Percentiles rank a stretch among this genome's conserved stretches.
These are phyloP conservation scores for Acanthornis magna DNA, from an alignment of 2,797 vertebrate species.

Conservation along the genomic window DNA sequence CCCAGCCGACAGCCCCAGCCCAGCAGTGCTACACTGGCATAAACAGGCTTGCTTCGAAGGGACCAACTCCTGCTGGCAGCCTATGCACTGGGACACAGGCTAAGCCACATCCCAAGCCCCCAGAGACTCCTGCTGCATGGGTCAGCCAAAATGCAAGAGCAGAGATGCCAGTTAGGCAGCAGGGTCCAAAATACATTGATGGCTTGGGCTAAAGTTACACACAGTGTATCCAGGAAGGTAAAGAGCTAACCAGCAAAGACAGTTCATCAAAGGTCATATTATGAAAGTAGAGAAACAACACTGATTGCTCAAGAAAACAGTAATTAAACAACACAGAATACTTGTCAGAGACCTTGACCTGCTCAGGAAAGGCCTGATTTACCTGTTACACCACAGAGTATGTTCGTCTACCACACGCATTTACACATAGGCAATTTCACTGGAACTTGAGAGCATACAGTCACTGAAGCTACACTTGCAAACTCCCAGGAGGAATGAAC, in stretches of 20 bases:
- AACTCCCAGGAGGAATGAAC: not conserved
- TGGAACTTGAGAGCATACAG: not conserved
- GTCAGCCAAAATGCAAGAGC: not conserved
- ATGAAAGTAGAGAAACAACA: not conserved
- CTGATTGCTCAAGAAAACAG: not conserved
- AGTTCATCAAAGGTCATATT: not conserved
- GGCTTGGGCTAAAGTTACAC: not conserved
- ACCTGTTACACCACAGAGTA: not conserved
- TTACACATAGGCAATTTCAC: not conserved
- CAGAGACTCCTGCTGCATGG: not conserved
- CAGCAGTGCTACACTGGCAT: not conserved
- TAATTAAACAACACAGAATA: not conserved
- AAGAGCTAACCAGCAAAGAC: not conserved
- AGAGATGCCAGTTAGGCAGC: not conserved
- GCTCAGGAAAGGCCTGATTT: not conserved
- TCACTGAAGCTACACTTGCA: not conserved
- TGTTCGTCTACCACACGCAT: not conserved
- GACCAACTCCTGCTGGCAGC: not conserved
- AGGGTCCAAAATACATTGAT: not conserved
- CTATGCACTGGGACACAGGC: not conserved
- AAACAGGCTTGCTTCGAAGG: accelerated
- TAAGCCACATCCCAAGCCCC: not conserved
- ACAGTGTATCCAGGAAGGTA: not conserved
- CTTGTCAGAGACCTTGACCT: not conserved
- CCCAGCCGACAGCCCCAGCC: not conserved